Base-by-base conservation (phyloP, 2,888 invertebrate species). In the Thysanoteuthis rhombus region DNA sequence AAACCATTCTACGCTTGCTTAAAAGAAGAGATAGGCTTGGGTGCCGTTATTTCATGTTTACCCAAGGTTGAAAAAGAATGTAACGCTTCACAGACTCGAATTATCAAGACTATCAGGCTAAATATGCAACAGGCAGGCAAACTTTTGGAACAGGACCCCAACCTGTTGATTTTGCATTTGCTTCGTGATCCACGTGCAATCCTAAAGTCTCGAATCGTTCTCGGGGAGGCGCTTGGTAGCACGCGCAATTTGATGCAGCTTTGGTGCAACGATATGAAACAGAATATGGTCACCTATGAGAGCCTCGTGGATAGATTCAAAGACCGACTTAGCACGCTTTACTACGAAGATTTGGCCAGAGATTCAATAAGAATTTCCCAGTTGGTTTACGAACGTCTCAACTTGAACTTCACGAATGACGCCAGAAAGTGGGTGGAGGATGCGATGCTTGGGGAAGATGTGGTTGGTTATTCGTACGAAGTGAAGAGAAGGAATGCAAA, bases 111-210 rank as follows among this genome's bases (percentile, higher is more conserved):
- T 0, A 94, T 95, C 28, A 94, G 94, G 22, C 75, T 94, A 75
- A 36, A 75, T n/a, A 94, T 94, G 93, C 45, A 93, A 39, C 45
- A 40, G 3, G 93, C 93, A 6, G 52, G 39, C 19, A 47, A 93
- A 22, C 47, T 95, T 25, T 40, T 95, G 42, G 36, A 93, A 22
- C 40, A 90, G 10, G 25, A 94, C 75, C 94, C 94, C 0, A 92
- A 92, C 36, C 93, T 95, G 40, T 94, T 95, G 52, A 92, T 95
- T 19, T 90, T 95, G 5, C 94, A 95, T 93, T 91, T 95, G 4
- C 42, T 95, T 25, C 91, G 95, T 39, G 95, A 95, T 93, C 95
- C 95, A 40, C 94, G 95, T 19, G 95, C 94, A 22, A 94, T 94
- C 19, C 40, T 95, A 25, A 94, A 10, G 12, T 93, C 58, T 25